Percentiles rank a stretch among this genome's conserved stretches.
Evolutionary conservation across 2,888 invertebrate genomes (phyloP).

Genomic region (Ecliptopera silaceata): DNA sequence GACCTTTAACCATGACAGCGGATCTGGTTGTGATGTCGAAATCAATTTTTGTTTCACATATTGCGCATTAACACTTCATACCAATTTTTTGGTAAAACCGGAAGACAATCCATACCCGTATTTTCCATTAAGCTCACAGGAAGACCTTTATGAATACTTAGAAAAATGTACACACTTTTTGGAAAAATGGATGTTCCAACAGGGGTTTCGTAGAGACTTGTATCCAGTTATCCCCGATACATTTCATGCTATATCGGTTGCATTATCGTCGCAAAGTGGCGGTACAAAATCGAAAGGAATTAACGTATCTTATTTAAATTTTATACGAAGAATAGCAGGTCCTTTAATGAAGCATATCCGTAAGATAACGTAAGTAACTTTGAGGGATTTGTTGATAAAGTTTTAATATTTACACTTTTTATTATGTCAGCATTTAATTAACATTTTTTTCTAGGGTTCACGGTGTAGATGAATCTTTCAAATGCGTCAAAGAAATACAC

Average conservation of each 20-base stretch:
- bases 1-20: slow-evolving; percentile 56
- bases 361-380: slow-evolving; percentile 59
- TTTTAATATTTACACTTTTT: no score
- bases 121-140: slow-evolving; percentile 59
- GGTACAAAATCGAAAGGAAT: slow-evolving; percentile 65
- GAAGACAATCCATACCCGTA: slow-evolving; percentile 68
- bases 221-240: slow-evolving; percentile 73
- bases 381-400: no score
- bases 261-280: slow-evolving; percentile 49
- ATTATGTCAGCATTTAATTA: not conserved
- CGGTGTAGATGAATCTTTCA: slow-evolving; percentile 61
- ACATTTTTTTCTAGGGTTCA: slow-evolving; percentile 44
- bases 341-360: slow-evolving; percentile 70
- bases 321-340: slow-evolving; percentile 68
- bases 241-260: slow-evolving; percentile 64
- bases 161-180: slow-evolving; percentile 59
- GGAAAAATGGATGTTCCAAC: slow-evolving; percentile 76
- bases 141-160: slow-evolving; percentile 59
- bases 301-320: slow-evolving; percentile 69
- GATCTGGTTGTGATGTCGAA: slow-evolving; percentile 67
- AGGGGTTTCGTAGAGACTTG: slow-evolving; percentile 75
- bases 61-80: slow-evolving; percentile 68
- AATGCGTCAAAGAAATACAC: slow-evolving; percentile 65
- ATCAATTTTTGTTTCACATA: slow-evolving; percentile 64
- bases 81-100: slow-evolving; percentile 45